Evolutionary conservation across 2,797 vertebrate species (phyloP).

Genomic region (Malacoraja senta): DNA sequence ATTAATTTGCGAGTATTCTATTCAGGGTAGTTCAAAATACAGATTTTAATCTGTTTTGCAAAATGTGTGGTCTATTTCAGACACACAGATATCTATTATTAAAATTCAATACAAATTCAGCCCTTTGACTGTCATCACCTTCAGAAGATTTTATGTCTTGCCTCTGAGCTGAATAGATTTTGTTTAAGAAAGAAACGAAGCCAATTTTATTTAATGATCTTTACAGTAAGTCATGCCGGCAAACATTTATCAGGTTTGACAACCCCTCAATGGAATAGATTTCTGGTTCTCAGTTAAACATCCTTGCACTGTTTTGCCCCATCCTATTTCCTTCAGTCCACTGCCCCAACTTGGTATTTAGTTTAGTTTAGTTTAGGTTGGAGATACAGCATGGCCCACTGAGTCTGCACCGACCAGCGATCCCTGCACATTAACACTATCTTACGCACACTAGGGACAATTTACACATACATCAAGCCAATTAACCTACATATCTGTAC

Average conservation of each 20-base stretch:
- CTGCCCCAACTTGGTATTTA: not conserved
- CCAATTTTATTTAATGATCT: conserved; percentile 6
- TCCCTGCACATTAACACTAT: no score
- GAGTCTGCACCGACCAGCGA: no score
- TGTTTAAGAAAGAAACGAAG: not conserved
- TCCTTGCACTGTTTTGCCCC: not conserved
- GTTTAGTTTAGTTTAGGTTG: no score
- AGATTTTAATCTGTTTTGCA: conserved; percentile 5
- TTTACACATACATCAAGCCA: no score
- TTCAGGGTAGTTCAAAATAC: not conserved
- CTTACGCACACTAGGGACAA: no score
- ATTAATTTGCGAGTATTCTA: not conserved
- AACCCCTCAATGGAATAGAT: not conserved
- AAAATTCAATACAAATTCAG: conserved; percentile 1
- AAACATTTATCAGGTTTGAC: not conserved
- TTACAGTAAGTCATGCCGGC: not conserved
- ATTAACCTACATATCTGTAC: no score
- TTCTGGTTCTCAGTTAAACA: not conserved
- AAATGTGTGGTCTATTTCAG: not conserved
- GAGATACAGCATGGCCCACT: no score
- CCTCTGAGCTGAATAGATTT: not conserved
- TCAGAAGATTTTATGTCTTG: not conserved
- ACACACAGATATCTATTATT: conserved; percentile 20
- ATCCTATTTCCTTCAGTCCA: not conserved
- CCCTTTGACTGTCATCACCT: not conserved